Evolutionary conservation across 2,797 vertebrate species (phyloP).

Genomic region (Myotis findleyi): DNA sequence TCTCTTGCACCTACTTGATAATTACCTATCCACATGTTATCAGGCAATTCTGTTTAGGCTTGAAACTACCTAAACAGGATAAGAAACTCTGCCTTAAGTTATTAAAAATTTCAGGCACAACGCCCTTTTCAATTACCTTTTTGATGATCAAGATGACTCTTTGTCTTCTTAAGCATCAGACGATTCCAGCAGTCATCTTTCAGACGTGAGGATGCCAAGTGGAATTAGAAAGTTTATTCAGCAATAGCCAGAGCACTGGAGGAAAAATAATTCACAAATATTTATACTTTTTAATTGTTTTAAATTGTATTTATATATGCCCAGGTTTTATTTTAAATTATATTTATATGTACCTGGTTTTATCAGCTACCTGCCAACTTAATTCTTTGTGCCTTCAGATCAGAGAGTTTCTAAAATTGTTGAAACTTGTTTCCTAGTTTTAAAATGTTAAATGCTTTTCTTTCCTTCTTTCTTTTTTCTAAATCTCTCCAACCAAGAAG

Average conservation of each 20-base stretch:
- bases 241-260: constrained; percentile 3
- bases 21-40: background rate
- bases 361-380: background rate
- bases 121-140: constrained; percentile 27
- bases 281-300: constrained; percentile 33
- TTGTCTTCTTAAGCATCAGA: constrained; percentile 20
- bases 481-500: background rate
- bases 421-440: constrained; percentile 10
- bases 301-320: background rate
- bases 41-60: constrained; percentile 15
- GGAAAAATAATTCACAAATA: background rate
- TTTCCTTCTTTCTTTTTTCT: background rate
- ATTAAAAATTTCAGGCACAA: constrained; percentile 40
- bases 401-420: background rate
- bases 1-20: background rate
- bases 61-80: constrained; percentile 10
- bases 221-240: background rate
- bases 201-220: background rate
- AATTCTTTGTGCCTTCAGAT: constrained; percentile 69
- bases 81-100: constrained; percentile 66
- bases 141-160: background rate
- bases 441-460: constrained; percentile 22
- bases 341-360: background rate
- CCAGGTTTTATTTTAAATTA: background rate
- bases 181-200: background rate